phyloP scores from a whole-genome alignment of 1,140 invertebrate species.

The Magallana gigas region DNA sequence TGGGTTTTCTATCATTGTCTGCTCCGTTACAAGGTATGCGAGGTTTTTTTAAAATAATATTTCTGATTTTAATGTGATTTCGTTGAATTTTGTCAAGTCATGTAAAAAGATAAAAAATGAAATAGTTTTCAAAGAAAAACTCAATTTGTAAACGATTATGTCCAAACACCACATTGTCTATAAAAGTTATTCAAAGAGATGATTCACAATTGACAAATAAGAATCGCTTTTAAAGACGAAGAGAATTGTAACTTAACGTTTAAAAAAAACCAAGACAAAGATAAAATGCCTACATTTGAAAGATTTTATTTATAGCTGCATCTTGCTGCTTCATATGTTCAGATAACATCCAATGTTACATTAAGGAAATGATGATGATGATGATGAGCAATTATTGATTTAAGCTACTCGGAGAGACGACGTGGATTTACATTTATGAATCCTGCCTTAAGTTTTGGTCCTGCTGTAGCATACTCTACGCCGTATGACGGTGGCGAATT shows the following conservation, averaged over 20 bases:
- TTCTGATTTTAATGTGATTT: background rate
- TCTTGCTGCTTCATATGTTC: background rate
- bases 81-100: too few species aligned
- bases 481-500: constrained; percentile 42
- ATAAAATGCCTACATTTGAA: background rate
- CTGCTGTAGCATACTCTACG: constrained; percentile 69
- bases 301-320: background rate
- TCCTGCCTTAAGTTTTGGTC: constrained; percentile 78
- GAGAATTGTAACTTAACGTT: background rate
- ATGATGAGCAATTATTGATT: background rate
- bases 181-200: background rate
- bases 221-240: background rate
- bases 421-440: constrained; percentile 80
- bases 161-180: too few species aligned
- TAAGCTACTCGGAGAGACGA: constrained; percentile 42
- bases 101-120: background rate
- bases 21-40: constrained; percentile 73
- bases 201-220: background rate
- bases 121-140: background rate
- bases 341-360: background rate
- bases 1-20: constrained; percentile 73
- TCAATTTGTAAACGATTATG: background rate
- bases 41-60: background rate
- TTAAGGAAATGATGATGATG: background rate
- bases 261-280: background rate